A percentile compares a stretch with the other conserved stretches of the same genome.
phyloP scores from a whole-genome alignment of 2,888 invertebrate species.

The Argyra leucocephala region DNA sequence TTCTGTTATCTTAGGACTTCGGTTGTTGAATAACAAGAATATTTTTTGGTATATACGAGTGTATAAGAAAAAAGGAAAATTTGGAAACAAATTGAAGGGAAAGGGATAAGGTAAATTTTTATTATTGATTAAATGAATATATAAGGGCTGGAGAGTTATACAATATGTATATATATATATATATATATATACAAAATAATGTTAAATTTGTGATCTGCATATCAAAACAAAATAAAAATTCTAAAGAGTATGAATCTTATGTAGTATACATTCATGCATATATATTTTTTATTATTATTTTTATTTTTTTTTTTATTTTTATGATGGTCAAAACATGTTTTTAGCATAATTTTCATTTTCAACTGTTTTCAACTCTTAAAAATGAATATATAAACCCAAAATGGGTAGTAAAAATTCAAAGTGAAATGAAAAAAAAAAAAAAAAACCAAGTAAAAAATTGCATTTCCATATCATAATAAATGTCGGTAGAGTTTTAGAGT shows the following conservation, averaged over 20 bases:
- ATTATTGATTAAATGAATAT: too few species aligned
- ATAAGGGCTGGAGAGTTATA: too few species aligned
- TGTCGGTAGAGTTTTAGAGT: background rate
- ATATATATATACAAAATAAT: background rate
- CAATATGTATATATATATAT: too few species aligned
- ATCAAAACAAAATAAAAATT: background rate
- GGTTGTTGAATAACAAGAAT: too few species aligned
- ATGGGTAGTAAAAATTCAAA: background rate
- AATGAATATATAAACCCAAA: background rate
- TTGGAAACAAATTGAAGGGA: too few species aligned
- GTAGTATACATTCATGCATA: too few species aligned
- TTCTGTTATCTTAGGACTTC: too few species aligned
- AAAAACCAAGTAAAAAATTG: background rate
- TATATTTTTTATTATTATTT: background rate
- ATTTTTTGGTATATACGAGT: too few species aligned
- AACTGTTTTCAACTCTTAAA: background rate
- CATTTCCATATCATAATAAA: conserved; percentile 6
- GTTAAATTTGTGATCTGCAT: conserved; percentile 4
- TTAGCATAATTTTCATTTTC: background rate
- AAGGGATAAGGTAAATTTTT: too few species aligned
- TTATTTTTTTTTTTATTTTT: too few species aligned
- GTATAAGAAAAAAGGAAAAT: too few species aligned
- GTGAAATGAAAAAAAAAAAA: background rate
- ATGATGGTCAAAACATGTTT: background rate
- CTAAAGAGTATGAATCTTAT: too few species aligned